These are phyloP conservation scores for Nycticorax nycticorax DNA, from an alignment of 2,113 vertebrate species.

Conservation along the genomic window DNA sequence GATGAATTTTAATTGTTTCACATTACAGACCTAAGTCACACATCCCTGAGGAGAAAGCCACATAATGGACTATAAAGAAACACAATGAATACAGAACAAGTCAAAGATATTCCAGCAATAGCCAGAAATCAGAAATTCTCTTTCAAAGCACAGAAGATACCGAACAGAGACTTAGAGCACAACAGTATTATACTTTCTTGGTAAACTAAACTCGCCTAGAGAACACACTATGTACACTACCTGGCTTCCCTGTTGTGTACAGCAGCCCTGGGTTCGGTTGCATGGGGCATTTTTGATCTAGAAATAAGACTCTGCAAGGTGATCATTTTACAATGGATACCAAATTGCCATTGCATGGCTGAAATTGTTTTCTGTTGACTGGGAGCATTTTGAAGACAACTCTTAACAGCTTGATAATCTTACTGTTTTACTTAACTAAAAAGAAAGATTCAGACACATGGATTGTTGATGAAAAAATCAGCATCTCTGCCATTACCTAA, in stretches of 20 bases:
- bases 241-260: neutral
- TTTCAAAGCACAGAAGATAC: neutral
- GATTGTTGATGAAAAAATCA: neutral
- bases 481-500: neutral
- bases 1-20: neutral
- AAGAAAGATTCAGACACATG: neutral
- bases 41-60: neutral
- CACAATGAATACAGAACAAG: neutral
- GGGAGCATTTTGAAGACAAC: neutral
- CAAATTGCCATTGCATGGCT: neutral
- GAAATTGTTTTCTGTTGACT: neutral
- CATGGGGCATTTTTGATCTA: neutral
- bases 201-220: neutral
- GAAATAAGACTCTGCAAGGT: neutral
- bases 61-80: neutral
- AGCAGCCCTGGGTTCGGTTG: neutral
- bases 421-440: neutral
- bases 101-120: neutral
- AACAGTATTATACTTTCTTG: neutral
- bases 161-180: neutral
- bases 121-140: neutral
- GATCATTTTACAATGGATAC: neutral
- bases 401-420: neutral
- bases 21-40: neutral
- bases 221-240: neutral